Percentiles rank a stretch among this genome's conserved stretches.
Conservation (phyloP, 2,113 vertebrate genomes). For the Cebidichthys violaceus region DNA sequence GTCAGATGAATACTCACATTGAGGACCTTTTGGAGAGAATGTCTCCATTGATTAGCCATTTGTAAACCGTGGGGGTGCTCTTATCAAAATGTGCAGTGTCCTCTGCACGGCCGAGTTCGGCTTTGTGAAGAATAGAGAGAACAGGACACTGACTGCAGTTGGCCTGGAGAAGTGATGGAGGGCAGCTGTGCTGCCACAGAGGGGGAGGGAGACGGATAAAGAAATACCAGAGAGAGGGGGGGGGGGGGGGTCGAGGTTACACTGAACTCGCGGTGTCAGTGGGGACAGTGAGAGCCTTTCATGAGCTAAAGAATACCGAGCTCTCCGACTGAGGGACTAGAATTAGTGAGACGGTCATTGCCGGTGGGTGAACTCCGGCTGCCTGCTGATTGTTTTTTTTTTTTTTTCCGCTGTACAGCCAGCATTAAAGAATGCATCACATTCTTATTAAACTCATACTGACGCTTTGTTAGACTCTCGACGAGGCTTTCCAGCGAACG, state of each 20-base stretch:
- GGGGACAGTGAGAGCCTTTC: slow-evolving; percentile 41
- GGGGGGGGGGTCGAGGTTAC: slow-evolving; percentile 23
- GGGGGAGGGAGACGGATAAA: slow-evolving; percentile 24
- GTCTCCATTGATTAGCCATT: slow-evolving; percentile 78
- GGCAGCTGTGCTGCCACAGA: slow-evolving; percentile 37
- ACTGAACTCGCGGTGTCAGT: not conserved
- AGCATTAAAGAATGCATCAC: not conserved
- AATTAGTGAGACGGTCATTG: not conserved
- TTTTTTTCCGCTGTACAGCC: not conserved
- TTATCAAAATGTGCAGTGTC: slow-evolving; percentile 63
- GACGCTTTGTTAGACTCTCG: too few relatives aligned
- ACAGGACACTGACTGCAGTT: slow-evolving; percentile 38
- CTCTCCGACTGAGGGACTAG: not conserved
- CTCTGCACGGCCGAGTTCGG: slow-evolving; percentile 59
- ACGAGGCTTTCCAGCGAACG: too few relatives aligned
- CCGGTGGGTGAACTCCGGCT: not conserved
- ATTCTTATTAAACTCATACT: too few relatives aligned
- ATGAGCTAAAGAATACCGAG: slow-evolving; percentile 22
- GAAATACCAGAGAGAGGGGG: slow-evolving; percentile 1
- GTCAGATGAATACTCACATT: slow-evolving; percentile 17
- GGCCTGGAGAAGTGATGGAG: slow-evolving; percentile 51
- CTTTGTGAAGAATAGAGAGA: slow-evolving; percentile 53
- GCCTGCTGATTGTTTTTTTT: not conserved
- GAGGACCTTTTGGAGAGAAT: slow-evolving; percentile 52
- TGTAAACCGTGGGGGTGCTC: slow-evolving; percentile 67